Conservation (phyloP, 2,797 vertebrate genomes). For the Buceros bicornis region DNA sequence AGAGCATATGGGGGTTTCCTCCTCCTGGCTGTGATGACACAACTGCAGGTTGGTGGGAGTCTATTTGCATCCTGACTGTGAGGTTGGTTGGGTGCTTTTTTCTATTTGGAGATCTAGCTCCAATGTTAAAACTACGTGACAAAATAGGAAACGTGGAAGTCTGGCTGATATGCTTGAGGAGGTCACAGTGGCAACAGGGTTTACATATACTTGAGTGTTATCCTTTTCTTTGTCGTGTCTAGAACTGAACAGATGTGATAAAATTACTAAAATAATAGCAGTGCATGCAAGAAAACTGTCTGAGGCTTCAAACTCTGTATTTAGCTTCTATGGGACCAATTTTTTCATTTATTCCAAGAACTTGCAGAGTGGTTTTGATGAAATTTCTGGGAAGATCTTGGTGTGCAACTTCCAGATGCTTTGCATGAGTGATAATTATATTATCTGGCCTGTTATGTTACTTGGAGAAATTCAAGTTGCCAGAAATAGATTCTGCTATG, state of each 20-base stretch:
- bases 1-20: not conserved
- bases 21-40: not conserved
- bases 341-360: not conserved
- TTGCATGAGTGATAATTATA: not conserved
- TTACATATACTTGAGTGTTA: not conserved
- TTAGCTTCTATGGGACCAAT: not conserved
- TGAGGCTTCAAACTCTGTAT: not conserved
- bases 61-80: not conserved
- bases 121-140: not conserved
- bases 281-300: not conserved
- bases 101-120: not conserved
- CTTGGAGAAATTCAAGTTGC: not conserved
- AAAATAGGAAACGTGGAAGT: not conserved
- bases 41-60: not conserved
- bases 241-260: fast-evolving
- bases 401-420: not conserved
- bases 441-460: not conserved
- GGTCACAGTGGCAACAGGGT: not conserved
- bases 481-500: not conserved
- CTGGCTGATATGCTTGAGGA: not conserved
- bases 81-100: not conserved
- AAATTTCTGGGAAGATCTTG: not conserved
- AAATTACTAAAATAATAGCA: not conserved
- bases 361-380: not conserved
- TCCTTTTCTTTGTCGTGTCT: not conserved